Base-by-base conservation (phyloP, 1,140 invertebrate genomes). In the Drosophila varians region DNA sequence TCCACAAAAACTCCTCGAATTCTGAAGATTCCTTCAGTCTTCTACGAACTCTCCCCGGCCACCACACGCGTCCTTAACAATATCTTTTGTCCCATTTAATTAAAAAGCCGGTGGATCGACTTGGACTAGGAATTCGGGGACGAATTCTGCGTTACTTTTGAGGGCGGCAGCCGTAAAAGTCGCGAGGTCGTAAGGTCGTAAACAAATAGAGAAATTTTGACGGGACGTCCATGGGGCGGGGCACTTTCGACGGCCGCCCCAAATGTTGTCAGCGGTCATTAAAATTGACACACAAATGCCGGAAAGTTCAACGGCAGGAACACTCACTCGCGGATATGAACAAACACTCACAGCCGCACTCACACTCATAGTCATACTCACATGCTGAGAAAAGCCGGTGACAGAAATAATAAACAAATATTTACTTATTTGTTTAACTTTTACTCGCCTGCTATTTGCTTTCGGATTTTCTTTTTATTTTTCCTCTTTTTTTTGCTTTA, bases 361-460 rank as follows among this genome's bases (percentile, higher is more conserved):
- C 34, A 8, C 34, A 38, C 12, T 14, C n/a, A n/a, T n/a, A n/a
- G 3, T 4, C 31, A 14, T 4, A 38, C n/a, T 16, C n/a, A 38
- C 14, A 45, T 16, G 21, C 60, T 19, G 55, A 26, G 54, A 60
- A 75, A 60, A 54, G 46, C 25, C 52, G 62, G 38, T 34, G 56
- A 74, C 43, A 54, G 45, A 70, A 60, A 82, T 66, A 80, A 65
- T 65, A 48, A 77, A 60, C 54, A 83, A 83, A 82, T 82, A 83
- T 82, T 77, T 84, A 46, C 64, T 31, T 82, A 46, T 83, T 77
- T 82, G 69, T 18, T 71, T 78, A 78, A 84, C 79, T 84, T 83
- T 80, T 80, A 72, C 77, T 57, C 72, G 54, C 47, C 45, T 60
- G 53, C 53, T 76, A 76, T 76, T 80, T 80, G 60, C 62, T 26